Evolutionary conservation across 1,140 invertebrate species (phyloP).

Genomic region (Halictus rubicundus): DNA sequence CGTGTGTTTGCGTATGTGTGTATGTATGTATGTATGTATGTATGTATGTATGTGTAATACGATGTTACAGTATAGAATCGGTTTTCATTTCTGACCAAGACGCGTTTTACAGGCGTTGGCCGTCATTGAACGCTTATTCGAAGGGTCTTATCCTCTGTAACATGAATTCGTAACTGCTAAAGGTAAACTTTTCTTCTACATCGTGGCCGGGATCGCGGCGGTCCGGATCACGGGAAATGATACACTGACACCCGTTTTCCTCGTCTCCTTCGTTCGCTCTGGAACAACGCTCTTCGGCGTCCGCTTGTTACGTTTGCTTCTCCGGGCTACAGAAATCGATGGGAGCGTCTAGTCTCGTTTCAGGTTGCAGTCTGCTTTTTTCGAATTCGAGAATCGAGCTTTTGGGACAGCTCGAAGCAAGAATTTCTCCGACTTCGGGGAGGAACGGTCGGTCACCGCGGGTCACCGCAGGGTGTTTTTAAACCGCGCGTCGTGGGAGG

Average conservation of each 20-base stretch:
- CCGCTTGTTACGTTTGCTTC: no score
- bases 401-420: no score
- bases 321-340: no score
- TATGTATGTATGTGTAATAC: constrained; percentile 73
- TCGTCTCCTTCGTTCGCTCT: background rate
- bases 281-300: no score
- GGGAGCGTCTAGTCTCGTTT: no score
- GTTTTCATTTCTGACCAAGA: constrained; percentile 66
- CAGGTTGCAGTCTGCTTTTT: no score
- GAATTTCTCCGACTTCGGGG: no score
- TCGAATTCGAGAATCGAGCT: no score
- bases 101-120: constrained; percentile 62
- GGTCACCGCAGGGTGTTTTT: no score
- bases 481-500: background rate
- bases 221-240: constrained; percentile 31
- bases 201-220: constrained; percentile 41
- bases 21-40: background rate
- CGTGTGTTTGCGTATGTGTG: no score
- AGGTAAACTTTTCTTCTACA: constrained; percentile 52
- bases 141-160: constrained; percentile 73
- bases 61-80: constrained; percentile 70
- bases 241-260: background rate
- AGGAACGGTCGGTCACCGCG: no score
- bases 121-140: constrained; percentile 69
- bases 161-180: constrained; percentile 68